Evolutionary conservation across 1,140 invertebrate genomes (phyloP), one percentile per base, ranked within the genome.

Genomic region (Sinella curviseta): DNA sequence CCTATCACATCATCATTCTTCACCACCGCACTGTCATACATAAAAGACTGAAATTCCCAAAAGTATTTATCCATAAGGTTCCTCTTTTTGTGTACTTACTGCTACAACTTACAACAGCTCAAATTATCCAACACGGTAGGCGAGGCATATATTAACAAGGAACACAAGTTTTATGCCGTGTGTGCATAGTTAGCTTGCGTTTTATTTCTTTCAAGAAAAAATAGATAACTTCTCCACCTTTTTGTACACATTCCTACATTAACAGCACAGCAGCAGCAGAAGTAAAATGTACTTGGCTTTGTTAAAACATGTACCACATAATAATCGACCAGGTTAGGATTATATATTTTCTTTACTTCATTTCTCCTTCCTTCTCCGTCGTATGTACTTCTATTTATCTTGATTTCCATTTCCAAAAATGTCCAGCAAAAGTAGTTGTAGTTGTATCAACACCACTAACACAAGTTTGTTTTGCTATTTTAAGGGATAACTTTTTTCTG

Each of bases 131-230:
- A 60, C 55, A 60, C 55, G 55, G 24, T 60, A 60, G 55, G 55
- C 55, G 55, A 60, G 55, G 55, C 24, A 60, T 4, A 24, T 4
- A 8, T 48, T 48, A 48, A 48, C 39, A 48, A 48, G 39, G 17
- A 48, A 48, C 39, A 48, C 17, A 8, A 17, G 39, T 48, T 48
- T 48, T 48, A 48, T 48, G 39, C 39, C 17, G 39, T 17, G 17
- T 48, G n/a, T n/a, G n/a, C n/a, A n/a, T n/a, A n/a, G n/a, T n/a
- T n/a, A n/a, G n/a, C 17, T 48, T 48, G 39, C 4, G 17, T 26
- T 60, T 60, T 14, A 4, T 60, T 60, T 60, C 55, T 60, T 60
- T 60, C 55, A 60, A 60, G 55, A n/a, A 60, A 60, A 48, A 48
- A 48, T 48, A 48, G 4, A 48, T 48, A 48, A 60, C n/a, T 14